Evolutionary conservation across 2,113 vertebrate species (phyloP), one percentile per base, ranked within the genome.

Genomic region (Platycercus adscitus): DNA sequence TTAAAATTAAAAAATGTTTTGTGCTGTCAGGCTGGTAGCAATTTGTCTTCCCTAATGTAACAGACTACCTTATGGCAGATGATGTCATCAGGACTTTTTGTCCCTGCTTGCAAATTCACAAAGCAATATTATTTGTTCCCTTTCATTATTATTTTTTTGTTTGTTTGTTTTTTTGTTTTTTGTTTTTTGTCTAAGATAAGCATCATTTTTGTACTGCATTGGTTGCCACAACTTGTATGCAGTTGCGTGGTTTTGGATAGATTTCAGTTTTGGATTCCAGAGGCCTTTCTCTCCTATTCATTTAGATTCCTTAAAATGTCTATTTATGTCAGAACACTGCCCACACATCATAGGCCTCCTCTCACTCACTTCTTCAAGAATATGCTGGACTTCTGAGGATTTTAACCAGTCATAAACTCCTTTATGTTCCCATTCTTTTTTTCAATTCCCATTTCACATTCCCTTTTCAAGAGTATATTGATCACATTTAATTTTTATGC

Each of bases 301-400:
- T 77, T 90, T 88, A 43, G 31, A 81, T 86, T 92, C 82, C 88
- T 86, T 92, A 63, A 92, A 92, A 86, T 90, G 46, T 49, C 81
- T 93, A 25, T 96, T 94, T 85, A 69, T 92, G 79, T 88, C 68
- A 69, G 58, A 95, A 90, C 68, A 81, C 55, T 83, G 55, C 91
- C 80, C 46, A 94, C 46, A 43, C n/a, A 92, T 95, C 64, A 80
- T n/a, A 81, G 92, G n/a, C 17, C 25, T 94, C 20, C n/a, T 92
- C 60, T 94, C n/a, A 16, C 76, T 35, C 4, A 66, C 68, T 81
- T 60, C 13, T 82, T 86, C 72, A 88, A 58, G 88, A 93, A 84
- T 90, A 66, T 46, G 26, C 80, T 88, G 81, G 60, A 86, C 71
- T 81, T 86, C 20, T 87, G 89, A 46, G 77, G 49, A 60, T 77